Base-by-base conservation (phyloP, 2,888 invertebrate genomes). In the Cephus sareptanus region DNA sequence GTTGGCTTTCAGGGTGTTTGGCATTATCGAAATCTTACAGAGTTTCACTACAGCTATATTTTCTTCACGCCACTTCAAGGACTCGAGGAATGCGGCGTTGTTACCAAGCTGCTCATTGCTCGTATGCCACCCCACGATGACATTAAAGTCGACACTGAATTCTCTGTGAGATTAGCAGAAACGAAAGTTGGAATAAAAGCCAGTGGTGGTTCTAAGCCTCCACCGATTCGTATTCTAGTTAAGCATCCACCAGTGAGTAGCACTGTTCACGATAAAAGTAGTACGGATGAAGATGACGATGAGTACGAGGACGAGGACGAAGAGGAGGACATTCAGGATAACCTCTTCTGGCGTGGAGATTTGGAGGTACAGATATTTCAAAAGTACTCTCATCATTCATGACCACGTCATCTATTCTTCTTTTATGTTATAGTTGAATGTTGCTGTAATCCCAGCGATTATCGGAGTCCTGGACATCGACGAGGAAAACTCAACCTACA, bases 1-100 rank as follows among this genome's bases (percentile, higher is more conserved):
- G 93, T 95, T 37, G 97, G 97, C 12, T 96, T 97, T 89, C 94
- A 95, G 0, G 97, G 96, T 71, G 94, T 96, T 71, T 96, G 96
- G 95, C 95, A 94, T 86, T 96, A 94, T 91, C 92, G 93, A 91
- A 93, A 93, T 75, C 89, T 94, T 31, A 94, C 94, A 15, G 95
- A 97, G 90, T 96, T 97, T 82, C 95, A 96, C 81, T 96, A 97
- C 90, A 94, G 95, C 0, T 96, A 96, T 90, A 94, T 95, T 83
- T 91, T 97, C 70, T 96, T 94, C 87, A 96, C 96, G 0, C 97
- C 97, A 0, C 90, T 97, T n/a, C 94, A 94, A 85, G 95, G 95
- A 6, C 95, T 96, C 83, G 95, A 96, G 87, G 95, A 96, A 87
- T 96, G 95, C 85, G 96, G 96, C 0, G 92, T 96, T 12, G 95